Evolutionary conservation across 2,797 vertebrate genomes (phyloP).

Genomic region (Eremophila alpestris): DNA sequence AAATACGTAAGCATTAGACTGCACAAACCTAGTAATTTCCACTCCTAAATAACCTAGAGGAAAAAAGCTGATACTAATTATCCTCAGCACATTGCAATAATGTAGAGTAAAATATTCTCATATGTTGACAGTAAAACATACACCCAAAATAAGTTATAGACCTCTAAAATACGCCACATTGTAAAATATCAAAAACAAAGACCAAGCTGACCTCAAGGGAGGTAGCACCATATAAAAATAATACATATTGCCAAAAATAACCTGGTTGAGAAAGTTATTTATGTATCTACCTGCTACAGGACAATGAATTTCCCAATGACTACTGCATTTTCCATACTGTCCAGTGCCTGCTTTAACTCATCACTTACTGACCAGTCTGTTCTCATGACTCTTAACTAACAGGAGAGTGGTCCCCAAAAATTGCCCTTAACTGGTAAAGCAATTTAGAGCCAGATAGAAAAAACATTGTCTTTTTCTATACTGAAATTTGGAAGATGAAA

Average conservation of each 20-base stretch:
- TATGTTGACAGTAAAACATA: background rate
- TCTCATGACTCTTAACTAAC: background rate
- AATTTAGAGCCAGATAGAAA: background rate
- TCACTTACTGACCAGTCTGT: background rate
- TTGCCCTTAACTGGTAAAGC: background rate
- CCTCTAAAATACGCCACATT: rapidly evolving
- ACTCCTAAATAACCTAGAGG: background rate
- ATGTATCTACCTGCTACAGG: background rate
- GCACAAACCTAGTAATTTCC: background rate
- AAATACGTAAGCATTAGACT: background rate
- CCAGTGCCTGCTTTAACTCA: background rate
- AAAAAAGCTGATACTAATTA: background rate
- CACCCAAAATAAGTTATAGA: background rate
- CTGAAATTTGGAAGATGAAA: background rate
- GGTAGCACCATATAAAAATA: background rate
- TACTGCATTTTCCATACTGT: background rate
- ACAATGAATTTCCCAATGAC: background rate
- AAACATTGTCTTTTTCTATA: rapidly evolving
- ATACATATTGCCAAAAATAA: background rate
- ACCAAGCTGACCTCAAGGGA: background rate
- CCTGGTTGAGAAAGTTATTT: background rate
- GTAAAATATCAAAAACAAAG: background rate
- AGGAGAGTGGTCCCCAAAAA: background rate
- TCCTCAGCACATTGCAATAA: background rate
- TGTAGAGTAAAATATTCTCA: background rate